phyloP scores from a whole-genome alignment of 2,113 vertebrate genomes.

The Triplophysa tibetana region DNA sequence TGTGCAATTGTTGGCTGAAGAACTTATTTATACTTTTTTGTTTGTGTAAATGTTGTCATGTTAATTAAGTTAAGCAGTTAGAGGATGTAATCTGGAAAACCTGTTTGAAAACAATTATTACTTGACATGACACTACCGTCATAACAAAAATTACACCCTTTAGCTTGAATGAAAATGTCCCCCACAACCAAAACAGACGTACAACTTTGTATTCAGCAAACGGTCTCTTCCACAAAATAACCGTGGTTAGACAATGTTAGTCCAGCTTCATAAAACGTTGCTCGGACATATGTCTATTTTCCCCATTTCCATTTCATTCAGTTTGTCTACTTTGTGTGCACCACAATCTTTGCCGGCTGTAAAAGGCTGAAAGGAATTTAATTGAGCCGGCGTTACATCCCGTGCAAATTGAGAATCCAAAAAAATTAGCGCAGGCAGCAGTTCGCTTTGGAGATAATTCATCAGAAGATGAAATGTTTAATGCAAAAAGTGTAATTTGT shows the following conservation, averaged over 20 bases:
- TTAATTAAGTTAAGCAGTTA: no score
- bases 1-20: no score
- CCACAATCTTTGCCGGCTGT: neutral
- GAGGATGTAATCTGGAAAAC: no score
- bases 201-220: neutral
- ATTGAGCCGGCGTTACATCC: slow-evolving; percentile 44
- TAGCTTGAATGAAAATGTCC: no score
- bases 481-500: slow-evolving; percentile 53
- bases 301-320: slow-evolving; percentile 21
- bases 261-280: slow-evolving; percentile 3
- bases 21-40: no score
- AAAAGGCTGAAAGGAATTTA: slow-evolving; percentile 36
- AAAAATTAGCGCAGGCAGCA: slow-evolving; percentile 49
- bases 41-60: no score
- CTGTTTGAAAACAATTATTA: no score
- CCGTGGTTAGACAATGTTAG: slow-evolving; percentile 8
- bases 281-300: neutral
- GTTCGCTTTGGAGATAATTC: slow-evolving; percentile 56
- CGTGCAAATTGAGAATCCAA: slow-evolving; percentile 39
- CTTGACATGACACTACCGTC: no score
- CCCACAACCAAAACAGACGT: neutral
- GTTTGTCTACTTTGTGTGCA: slow-evolving; percentile 18
- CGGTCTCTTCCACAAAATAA: neutral
- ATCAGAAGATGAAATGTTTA: slow-evolving; percentile 57
- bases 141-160: no score